Percentiles rank a stretch among this genome's conserved stretches.
phyloP scores from a whole-genome alignment of 2,888 invertebrate genomes.

The Torymus auratus region DNA sequence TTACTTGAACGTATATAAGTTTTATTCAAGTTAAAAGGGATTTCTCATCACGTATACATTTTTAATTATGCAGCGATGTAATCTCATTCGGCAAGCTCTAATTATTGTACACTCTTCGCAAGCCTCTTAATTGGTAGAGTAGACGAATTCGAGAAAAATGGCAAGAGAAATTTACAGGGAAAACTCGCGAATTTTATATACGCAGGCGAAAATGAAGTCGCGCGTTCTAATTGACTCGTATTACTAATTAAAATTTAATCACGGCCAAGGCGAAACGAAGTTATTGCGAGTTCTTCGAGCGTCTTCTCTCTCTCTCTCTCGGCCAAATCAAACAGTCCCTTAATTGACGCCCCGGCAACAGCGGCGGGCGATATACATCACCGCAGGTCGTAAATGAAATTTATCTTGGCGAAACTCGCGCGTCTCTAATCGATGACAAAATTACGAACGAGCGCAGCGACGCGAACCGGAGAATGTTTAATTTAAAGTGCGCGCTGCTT shows the following conservation, averaged over 20 bases:
- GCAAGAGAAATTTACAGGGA: slow-evolving; percentile 57
- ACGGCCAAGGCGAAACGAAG: slow-evolving; percentile 67
- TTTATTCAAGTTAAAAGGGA: slow-evolving; percentile 1
- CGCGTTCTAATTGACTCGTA: slow-evolving; percentile 72
- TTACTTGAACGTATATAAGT: background rate
- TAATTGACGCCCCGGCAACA: slow-evolving; percentile 52
- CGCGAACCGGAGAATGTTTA: slow-evolving; percentile 18
- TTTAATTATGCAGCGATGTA: no score
- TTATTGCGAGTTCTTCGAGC: slow-evolving; percentile 63
- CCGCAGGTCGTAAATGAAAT: slow-evolving; percentile 52
- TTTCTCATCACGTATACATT: background rate
- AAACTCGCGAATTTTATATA: slow-evolving; percentile 32
- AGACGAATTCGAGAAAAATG: slow-evolving; percentile 41
- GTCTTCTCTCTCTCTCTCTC: slow-evolving; percentile 44
- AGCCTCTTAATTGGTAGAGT: background rate
- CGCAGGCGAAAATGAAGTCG: slow-evolving; percentile 62
- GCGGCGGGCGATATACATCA: slow-evolving; percentile 19
- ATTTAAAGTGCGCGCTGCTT: slow-evolving; percentile 10
- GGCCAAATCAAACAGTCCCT: slow-evolving; percentile 57
- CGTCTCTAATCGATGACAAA: slow-evolving; percentile 52
- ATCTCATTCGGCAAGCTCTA: no score
- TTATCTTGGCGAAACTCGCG: slow-evolving; percentile 53
- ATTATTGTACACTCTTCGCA: no score
- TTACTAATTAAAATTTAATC: slow-evolving; percentile 75
- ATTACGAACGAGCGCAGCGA: slow-evolving; percentile 28